Evolutionary conservation across 2,797 vertebrate genomes (phyloP), one percentile per base, ranked within the genome.

Genomic region (Tragelaphus oryx): DNA sequence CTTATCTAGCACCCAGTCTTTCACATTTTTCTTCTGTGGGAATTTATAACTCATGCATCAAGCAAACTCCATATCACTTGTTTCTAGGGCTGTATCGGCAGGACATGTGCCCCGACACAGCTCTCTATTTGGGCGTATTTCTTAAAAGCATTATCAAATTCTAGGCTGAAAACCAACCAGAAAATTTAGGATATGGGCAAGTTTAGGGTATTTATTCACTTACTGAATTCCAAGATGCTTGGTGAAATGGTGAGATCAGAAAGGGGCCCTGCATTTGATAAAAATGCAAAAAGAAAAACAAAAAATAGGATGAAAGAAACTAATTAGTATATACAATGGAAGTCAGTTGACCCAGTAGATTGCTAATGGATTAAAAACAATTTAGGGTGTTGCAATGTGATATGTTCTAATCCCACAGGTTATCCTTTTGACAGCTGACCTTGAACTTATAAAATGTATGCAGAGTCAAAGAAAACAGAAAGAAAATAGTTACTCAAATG

Each of bases 401-500:
- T 98, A 98, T 97, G 96, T 94, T 96, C 94, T 97, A 98, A 98
- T 98, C 98, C 98, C 98, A 99, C 99, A 99, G 98, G 98, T 98
- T 99, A 98, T 98, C 98, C 99, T 98, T 98, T 98, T 99, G 98
- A 99, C 97, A 98, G 98, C 97, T 98, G 98, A 98, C 97, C 98
- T 98, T 98, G 94, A 98, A 99, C 98, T 98, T 98, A 98, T 98
- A 99, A 99, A 99, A 99, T 96, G 98, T 98, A 99, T 99, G 98
- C 98, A 98, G 96, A 99, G 93, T 98, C 98, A 98, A 98, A 98
- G 99, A 99, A 99, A 99, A 99, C 98, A 18, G 37, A 99, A 99
- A 98, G 99, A 99, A 99, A 99, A 98, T 98, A 98, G 98, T 98
- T 98, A 98, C 98, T 98, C 98, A 98, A 98, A 97, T 99, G 99